Percentiles rank a stretch among this genome's conserved stretches.
Conservation (phyloP, 2,113 vertebrate species). For the Centropristis striata region DNA sequence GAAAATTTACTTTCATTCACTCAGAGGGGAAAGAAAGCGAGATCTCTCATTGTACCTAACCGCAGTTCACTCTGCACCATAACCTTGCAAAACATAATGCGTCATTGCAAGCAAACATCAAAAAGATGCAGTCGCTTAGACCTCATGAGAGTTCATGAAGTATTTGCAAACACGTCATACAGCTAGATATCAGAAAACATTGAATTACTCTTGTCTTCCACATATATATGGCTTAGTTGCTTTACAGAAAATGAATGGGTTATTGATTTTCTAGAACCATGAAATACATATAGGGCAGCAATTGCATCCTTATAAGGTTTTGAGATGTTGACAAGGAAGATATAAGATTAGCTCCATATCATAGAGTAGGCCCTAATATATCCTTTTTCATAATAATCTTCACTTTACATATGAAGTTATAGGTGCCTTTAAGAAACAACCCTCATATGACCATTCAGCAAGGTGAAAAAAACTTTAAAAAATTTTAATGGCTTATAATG, state of each 20-base stretch:
- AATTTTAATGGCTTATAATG: background rate
- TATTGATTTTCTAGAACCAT: background rate
- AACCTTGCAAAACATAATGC: constrained; percentile 19
- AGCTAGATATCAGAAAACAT: background rate
- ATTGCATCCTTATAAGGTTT: background rate
- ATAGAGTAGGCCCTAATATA: constrained; percentile 1
- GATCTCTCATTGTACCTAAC: constrained; percentile 13
- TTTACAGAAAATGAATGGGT: background rate
- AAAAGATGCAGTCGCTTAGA: background rate
- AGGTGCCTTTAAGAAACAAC: background rate
- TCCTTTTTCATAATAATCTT: constrained; percentile 4
- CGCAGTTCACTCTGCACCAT: background rate
- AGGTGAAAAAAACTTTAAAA: background rate
- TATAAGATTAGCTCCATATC: constrained; percentile 26
- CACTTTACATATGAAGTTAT: background rate
- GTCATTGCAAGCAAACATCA: constrained; percentile 18
- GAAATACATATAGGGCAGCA: background rate
- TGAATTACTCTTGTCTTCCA: background rate
- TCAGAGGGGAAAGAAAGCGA: constrained; percentile 10
- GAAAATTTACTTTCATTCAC: constrained; percentile 13
- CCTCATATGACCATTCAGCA: background rate
- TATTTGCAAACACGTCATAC: constrained; percentile 8
- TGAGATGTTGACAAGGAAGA: constrained; percentile 6
- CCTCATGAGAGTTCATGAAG: background rate
- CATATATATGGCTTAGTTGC: background rate